phyloP scores from a whole-genome alignment of 2,797 vertebrate species.

The Mus caroli region DNA sequence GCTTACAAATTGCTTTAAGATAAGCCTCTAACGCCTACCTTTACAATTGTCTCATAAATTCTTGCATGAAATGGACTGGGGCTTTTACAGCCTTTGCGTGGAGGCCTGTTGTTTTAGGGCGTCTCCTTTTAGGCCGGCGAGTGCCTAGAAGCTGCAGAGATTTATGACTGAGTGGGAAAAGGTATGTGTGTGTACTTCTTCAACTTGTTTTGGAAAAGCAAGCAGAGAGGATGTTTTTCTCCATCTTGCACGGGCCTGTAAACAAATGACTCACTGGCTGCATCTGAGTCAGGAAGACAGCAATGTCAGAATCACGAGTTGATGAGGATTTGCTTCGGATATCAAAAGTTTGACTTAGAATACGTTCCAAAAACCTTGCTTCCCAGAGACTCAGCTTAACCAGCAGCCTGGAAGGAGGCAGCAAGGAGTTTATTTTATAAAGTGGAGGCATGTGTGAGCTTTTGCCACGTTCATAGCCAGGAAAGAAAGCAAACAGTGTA shows the following conservation, averaged over 20 bases:
- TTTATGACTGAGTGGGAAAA: constrained; percentile 34
- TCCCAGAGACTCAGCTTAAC: constrained; percentile 60
- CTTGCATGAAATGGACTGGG: constrained; percentile 45
- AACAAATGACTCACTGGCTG: constrained; percentile 67
- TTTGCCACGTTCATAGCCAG: constrained; percentile 49
- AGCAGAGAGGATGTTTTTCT: constrained; percentile 58
- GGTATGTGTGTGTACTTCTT: constrained; percentile 2
- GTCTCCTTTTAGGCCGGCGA: not conserved
- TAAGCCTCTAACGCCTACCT: constrained; percentile 51
- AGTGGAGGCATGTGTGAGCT: constrained; percentile 73
- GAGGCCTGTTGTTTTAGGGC: not conserved
- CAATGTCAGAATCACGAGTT: constrained; percentile 70
- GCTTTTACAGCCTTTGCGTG: constrained; percentile 33
- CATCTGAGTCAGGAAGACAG: constrained; percentile 67
- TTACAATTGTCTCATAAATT: constrained; percentile 43
- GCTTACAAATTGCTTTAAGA: constrained; percentile 78
- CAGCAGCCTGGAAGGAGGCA: constrained; percentile 28
- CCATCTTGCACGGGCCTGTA: constrained; percentile 52
- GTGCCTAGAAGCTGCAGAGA: constrained; percentile 18
- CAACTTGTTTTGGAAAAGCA: constrained; percentile 59
- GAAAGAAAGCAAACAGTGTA: constrained; percentile 71
- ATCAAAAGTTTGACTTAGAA: constrained; percentile 80
- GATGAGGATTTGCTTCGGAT: constrained; percentile 81
- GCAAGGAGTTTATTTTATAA: constrained; percentile 71
- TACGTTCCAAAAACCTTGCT: constrained; percentile 69